Evolutionary conservation across 1,140 invertebrate species (phyloP), one percentile per base, ranked within the genome.

Genomic region (Drosophila paulistorum): DNA sequence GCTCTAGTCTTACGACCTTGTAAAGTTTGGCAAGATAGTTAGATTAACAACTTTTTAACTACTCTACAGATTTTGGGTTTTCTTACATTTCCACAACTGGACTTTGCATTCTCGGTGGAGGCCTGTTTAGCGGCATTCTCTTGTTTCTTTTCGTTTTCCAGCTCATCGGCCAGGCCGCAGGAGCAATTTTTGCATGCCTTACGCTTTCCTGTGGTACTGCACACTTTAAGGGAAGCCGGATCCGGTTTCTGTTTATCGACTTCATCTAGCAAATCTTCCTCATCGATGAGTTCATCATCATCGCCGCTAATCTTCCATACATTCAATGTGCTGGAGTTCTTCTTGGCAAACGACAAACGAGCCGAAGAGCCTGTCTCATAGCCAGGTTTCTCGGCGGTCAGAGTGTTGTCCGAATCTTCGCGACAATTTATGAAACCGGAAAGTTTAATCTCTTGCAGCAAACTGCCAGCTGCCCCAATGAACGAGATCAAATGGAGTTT

Each of bases 171-270:
- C 67, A 99, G 93, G 3, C 99, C 99, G 93, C 99, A 99, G 5
- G 96, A 95, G 91, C 99, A 99, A 92, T 99, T 97, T 85, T 99
- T 99, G 91, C 99, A 99, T 0, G 99, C 98, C 92, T 99, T 99
- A 55, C 97, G 94, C 92, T 98, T 98, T 2, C 96, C 97, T 7
- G 96, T 97, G 41, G 97, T 98, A 30, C 96, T 95, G 93, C 97
- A 98, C 6, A 97, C 97, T 95, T 94, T 96, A 6, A 99, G 93
- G 35, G 96, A 95, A 20, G 94, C 91, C 39, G 96, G 94, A 90
- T 97, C 95, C 41, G 98, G 98, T 93, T 96, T 98, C 69, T 95
- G 95, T 51, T 97, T 93, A 93, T 99, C 98, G 68, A 96, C 95
- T 90, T 98, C 97, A 93, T 98, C 97, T 13, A 99, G 92, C 20